Evolutionary conservation across 2,888 invertebrate species (phyloP).

Genomic region (Hipparchia sbordonii): DNA sequence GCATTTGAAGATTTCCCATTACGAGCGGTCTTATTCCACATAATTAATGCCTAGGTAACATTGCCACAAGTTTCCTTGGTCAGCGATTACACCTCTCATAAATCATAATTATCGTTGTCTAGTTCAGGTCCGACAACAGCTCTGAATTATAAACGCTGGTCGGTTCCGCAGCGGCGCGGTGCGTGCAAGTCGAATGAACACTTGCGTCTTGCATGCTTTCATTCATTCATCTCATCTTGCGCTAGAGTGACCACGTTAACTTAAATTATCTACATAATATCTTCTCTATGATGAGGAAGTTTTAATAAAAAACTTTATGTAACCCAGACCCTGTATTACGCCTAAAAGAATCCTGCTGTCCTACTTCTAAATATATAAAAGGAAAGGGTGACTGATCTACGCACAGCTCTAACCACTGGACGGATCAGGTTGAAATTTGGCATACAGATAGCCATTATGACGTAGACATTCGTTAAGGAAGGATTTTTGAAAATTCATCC

Average conservation of each 20-base stretch:
- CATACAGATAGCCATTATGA: no score
- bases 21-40: no score
- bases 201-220: constrained; percentile 32
- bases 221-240: constrained; percentile 32
- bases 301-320: no score
- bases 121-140: not conserved
- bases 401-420: no score
- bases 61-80: not conserved
- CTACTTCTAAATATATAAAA: not conserved
- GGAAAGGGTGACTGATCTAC: not conserved
- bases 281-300: no score
- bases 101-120: constrained; percentile 3
- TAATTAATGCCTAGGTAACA: not conserved
- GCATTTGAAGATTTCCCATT: no score
- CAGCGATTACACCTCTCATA: constrained; percentile 5
- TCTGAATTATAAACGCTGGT: not conserved
- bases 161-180: not conserved
- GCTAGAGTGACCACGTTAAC: constrained; percentile 21
- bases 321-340: no score
- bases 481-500: no score
- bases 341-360: no score
- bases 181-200: constrained; percentile 22
- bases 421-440: no score
- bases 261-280: not conserved
- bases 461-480: no score